Evolutionary conservation across 2,888 invertebrate genomes (phyloP).

Genomic region (Tineola bisselliella): DNA sequence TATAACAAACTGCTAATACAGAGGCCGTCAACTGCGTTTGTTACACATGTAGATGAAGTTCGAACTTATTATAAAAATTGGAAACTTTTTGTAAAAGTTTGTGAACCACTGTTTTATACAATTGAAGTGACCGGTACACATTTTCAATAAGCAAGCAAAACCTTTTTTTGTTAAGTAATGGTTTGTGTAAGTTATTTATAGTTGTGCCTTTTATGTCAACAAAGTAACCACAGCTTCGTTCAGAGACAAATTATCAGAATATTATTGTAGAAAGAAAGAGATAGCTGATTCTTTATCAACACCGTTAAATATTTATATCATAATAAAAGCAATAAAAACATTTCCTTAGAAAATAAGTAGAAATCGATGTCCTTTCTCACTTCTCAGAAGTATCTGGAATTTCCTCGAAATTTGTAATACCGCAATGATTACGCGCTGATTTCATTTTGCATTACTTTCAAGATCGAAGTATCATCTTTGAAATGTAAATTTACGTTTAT

Average conservation of each 20-base stretch:
- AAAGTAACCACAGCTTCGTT: too few relatives aligned
- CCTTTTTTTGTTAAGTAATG: background rate
- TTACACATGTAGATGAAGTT: too few relatives aligned
- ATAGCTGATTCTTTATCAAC: too few relatives aligned
- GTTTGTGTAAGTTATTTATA: background rate
- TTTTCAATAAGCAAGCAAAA: background rate
- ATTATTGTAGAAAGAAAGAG: too few relatives aligned
- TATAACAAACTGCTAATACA: too few relatives aligned
- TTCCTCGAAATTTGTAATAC: background rate
- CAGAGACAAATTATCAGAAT: too few relatives aligned
- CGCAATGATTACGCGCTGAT: background rate
- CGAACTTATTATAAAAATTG: too few relatives aligned
- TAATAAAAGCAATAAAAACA: background rate
- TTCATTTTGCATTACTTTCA: background rate
- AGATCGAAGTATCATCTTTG: slow-evolving; percentile 28
- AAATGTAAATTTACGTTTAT: slow-evolving; percentile 42
- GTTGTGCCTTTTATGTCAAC: background rate
- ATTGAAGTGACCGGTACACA: background rate
- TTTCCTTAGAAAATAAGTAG: background rate
- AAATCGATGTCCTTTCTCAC: background rate
- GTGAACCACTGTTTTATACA: background rate
- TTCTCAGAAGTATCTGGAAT: background rate
- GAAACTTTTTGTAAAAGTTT: background rate
- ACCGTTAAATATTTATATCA: too few relatives aligned
- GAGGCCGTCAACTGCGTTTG: too few relatives aligned